A percentile compares a stretch with the other conserved stretches of the same genome.
Conservation (phyloP, 1,140 invertebrate species). For the Atopsyche davidsoni region DNA sequence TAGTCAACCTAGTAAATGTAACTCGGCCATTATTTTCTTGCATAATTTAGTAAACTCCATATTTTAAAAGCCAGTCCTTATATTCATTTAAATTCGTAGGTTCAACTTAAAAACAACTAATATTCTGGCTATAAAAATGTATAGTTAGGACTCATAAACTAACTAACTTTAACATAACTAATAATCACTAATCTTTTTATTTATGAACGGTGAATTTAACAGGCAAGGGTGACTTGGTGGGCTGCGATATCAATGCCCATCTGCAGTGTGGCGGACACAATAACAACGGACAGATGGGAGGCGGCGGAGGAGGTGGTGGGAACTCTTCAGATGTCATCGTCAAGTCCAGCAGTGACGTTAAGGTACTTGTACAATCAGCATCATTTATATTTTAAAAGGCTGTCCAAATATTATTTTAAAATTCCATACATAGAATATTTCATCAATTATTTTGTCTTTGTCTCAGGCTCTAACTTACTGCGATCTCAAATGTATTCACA, state of each 20-base stretch:
- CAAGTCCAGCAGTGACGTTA: conserved; percentile 90
- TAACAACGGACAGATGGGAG: conserved; percentile 50
- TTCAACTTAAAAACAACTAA: no score
- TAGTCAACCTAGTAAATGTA: no score
- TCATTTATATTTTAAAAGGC: background rate
- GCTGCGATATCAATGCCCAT: conserved; percentile 82
- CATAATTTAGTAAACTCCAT: no score
- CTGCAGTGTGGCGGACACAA: conserved; percentile 52
- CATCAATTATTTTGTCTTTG: conserved; percentile 5
- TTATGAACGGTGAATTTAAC: no score
- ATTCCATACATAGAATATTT: background rate
- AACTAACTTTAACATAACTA: no score
- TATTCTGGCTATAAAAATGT: no score
- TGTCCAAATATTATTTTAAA: background rate
- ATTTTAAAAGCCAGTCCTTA: no score
- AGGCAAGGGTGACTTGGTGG: conserved; percentile 96
- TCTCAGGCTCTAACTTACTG: conserved; percentile 83
- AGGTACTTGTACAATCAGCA: conserved; percentile 40
- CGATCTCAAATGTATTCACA: conserved; percentile 91
- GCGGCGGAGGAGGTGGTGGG: conserved; percentile 46
- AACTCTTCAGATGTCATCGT: conserved; percentile 68
- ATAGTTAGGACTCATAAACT: no score
- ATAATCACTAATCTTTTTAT: no score
- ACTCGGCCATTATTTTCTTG: no score
- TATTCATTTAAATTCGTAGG: no score